phyloP scores from a whole-genome alignment of 2,113 vertebrate species.

The Alethe castanea region DNA sequence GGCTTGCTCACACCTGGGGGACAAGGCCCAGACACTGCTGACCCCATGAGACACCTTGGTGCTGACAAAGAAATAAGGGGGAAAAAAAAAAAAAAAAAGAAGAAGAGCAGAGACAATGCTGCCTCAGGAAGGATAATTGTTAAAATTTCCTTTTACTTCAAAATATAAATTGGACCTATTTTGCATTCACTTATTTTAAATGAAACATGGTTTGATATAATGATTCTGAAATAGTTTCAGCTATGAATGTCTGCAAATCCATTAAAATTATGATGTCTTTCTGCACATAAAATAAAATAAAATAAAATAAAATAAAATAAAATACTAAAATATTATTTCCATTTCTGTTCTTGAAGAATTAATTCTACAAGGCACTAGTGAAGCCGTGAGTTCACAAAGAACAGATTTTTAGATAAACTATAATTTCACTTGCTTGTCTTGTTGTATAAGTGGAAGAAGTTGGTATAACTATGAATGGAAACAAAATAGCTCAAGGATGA shows the following conservation, averaged over 20 bases:
- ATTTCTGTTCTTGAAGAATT: neutral
- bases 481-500: neutral
- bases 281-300: neutral
- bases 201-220: neutral
- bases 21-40: neutral
- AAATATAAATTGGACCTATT: neutral
- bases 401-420: neutral
- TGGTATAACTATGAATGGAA: neutral
- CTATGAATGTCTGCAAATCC: neutral
- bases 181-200: neutral
- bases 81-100: too few relatives aligned
- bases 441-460: neutral
- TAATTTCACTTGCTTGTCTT: neutral
- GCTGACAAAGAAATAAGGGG: neutral
- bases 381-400: neutral
- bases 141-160: neutral
- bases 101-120: neutral
- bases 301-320: neutral
- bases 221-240: neutral
- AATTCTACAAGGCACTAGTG: neutral
- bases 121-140: neutral
- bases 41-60: accelerated
- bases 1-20: accelerated
- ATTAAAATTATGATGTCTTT: neutral
- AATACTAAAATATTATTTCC: neutral